Percentiles rank a stretch among this genome's conserved stretches.
Conservation (phyloP, 2,113 vertebrate genomes). For the Pelmatolapia mariae region DNA sequence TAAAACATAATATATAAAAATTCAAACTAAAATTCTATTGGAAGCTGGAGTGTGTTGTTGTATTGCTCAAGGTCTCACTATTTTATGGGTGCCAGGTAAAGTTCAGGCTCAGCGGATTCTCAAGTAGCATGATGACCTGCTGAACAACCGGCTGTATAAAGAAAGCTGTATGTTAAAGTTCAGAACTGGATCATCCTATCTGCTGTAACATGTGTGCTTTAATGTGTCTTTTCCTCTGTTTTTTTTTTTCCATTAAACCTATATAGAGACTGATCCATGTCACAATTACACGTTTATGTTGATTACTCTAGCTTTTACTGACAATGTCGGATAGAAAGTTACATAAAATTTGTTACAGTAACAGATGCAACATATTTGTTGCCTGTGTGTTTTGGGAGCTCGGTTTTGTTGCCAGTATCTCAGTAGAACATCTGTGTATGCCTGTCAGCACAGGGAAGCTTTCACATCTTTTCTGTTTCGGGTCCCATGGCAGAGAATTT, state of each 20-base stretch:
- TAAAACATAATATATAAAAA: not conserved
- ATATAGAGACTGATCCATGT: not conserved
- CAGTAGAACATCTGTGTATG: not conserved
- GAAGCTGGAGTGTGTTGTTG: not conserved
- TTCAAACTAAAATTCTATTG: not conserved
- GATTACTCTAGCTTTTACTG: not conserved
- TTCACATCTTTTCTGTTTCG: not conserved
- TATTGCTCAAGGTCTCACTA: not conserved
- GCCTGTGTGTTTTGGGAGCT: not conserved
- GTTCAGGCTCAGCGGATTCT: not conserved
- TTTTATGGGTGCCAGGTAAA: not conserved
- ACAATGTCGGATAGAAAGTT: not conserved
- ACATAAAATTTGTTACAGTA: not conserved
- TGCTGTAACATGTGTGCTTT: not conserved
- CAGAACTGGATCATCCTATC: not conserved
- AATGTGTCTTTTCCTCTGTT: not conserved
- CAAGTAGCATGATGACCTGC: not conserved
- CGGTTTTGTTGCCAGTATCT: not conserved
- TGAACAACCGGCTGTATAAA: not conserved
- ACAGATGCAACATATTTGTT: not conserved
- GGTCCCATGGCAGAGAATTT: not conserved
- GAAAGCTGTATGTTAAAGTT: not conserved
- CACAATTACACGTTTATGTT: not conserved
- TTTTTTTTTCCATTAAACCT: not conserved
- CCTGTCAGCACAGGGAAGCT: not conserved